These are phyloP conservation scores for Engystomops pustulosus DNA, from an alignment of 2,113 vertebrate genomes.

Conservation along the genomic window DNA sequence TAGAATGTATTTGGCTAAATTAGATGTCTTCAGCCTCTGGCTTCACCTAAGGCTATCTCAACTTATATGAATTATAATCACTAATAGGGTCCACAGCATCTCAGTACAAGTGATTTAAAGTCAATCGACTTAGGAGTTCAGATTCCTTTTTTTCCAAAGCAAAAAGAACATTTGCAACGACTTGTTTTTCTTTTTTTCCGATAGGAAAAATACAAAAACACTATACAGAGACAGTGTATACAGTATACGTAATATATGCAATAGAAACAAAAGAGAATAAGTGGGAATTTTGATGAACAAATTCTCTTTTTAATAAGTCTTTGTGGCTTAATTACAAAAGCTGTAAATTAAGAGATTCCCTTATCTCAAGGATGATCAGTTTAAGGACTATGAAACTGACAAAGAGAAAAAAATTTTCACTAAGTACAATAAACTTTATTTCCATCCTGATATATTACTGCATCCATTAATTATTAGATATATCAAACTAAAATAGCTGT, in stretches of 20 bases:
- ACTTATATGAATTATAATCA: constrained; percentile 54
- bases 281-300: not conserved
- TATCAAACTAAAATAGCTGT: too few species aligned
- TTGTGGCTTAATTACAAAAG: not conserved
- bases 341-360: not conserved
- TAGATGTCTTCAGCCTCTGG: constrained; percentile 53
- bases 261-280: not conserved
- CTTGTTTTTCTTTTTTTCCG: not conserved
- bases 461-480: too few species aligned
- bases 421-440: too few species aligned
- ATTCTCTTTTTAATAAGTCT: not conserved
- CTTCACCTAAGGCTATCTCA: constrained; percentile 53
- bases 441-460: too few species aligned
- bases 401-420: not conserved
- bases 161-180: not conserved
- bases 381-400: constrained; percentile 14
- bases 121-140: constrained; percentile 10
- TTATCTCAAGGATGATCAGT: not conserved
- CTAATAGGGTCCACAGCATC: constrained; percentile 56
- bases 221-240: not conserved
- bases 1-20: constrained; percentile 50
- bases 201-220: not conserved
- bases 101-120: constrained; percentile 46
- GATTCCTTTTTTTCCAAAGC: constrained; percentile 29
- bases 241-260: too few species aligned